phyloP scores from a whole-genome alignment of 2,113 vertebrate species.

The Patagioenas fasciata region DNA sequence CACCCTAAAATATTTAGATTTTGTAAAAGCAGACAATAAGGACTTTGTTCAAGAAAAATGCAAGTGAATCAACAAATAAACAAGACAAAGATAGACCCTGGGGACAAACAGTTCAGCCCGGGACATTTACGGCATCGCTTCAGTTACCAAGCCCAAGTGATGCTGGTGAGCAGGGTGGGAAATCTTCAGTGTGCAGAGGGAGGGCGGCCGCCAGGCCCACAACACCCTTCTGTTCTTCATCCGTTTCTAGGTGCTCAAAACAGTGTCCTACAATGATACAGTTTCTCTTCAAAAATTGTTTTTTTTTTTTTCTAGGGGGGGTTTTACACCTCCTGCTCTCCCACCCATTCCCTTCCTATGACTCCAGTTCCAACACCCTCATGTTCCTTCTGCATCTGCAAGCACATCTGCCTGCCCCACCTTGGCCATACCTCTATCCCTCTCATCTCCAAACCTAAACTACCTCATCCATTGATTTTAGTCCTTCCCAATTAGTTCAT shows the following conservation, averaged over 20 bases:
- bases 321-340: neutral
- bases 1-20: neutral
- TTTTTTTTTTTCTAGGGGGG: neutral
- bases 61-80: conserved; percentile 16
- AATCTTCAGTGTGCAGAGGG: neutral
- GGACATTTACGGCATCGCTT: neutral
- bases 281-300: neutral
- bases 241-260: neutral
- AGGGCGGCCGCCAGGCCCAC: neutral
- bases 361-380: neutral
- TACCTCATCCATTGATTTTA: conserved; percentile 6
- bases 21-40: conserved; percentile 1
- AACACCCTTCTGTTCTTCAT: neutral
- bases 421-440: neutral
- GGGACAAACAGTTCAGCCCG: neutral
- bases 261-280: neutral
- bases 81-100: neutral
- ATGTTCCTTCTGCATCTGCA: neutral
- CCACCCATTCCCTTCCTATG: neutral
- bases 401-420: neutral
- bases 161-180: neutral
- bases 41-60: conserved; percentile 4
- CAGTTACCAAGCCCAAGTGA: neutral
- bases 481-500: neutral
- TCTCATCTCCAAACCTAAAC: conserved; percentile 8